Evolutionary conservation across 1,140 invertebrate species (phyloP).

Genomic region (Acromyrmex heyeri): DNA sequence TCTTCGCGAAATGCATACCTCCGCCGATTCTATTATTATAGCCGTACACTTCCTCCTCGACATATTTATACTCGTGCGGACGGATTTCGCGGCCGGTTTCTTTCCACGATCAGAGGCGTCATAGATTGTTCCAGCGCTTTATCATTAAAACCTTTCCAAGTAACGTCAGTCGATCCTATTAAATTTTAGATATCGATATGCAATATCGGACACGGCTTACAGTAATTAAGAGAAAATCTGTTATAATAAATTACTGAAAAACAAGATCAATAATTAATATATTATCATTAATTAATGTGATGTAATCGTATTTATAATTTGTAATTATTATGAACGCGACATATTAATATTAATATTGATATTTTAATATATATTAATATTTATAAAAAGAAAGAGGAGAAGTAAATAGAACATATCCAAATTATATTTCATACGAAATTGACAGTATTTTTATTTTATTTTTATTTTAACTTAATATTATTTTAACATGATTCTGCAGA

Average conservation of each 20-base stretch:
- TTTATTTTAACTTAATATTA: neutral
- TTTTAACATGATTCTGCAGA: neutral
- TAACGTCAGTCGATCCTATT: neutral
- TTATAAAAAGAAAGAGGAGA: conserved; percentile 1
- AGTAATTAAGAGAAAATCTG: neutral
- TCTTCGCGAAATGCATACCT: conserved; percentile 34
- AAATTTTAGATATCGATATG: conserved; percentile 15
- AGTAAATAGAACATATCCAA: neutral
- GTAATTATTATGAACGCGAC: conserved; percentile 17
- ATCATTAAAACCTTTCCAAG: neutral
- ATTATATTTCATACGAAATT: neutral
- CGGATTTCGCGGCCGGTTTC: conserved; percentile 43
- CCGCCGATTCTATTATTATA: conserved; percentile 58
- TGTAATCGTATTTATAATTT: neutral
- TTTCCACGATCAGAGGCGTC: conserved; percentile 18
- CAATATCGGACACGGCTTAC: neutral
- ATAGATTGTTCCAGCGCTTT: neutral
- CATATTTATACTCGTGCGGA: conserved; percentile 55
- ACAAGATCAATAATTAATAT: conserved; percentile 4
- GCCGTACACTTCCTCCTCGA: conserved; percentile 44
- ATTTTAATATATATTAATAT: conserved; percentile 8
- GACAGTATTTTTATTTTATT: neutral
- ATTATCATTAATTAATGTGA: conserved; percentile 26
- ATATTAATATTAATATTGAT: conserved; percentile 27
- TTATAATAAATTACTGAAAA: conserved; percentile 14